These are phyloP conservation scores for Tragelaphus scriptus DNA, from an alignment of 2,113 vertebrate genomes.

Conservation along the genomic window DNA sequence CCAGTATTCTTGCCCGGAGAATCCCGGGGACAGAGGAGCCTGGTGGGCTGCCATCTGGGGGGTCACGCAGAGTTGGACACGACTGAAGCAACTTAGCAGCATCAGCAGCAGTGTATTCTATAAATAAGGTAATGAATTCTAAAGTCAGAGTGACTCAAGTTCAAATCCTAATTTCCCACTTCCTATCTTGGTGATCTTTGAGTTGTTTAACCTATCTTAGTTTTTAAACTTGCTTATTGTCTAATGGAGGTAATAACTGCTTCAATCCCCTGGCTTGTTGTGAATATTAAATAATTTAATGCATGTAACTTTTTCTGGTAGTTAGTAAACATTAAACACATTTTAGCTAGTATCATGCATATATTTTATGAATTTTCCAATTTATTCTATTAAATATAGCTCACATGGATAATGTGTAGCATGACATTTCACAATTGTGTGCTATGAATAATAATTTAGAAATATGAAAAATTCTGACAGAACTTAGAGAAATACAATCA, in stretches of 20 bases:
- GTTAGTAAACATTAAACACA: not conserved
- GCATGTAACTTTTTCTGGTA: not conserved
- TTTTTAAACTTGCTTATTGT: not conserved
- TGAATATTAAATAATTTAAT: not conserved
- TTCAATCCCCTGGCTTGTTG: not conserved
- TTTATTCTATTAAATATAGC: not conserved
- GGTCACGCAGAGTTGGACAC: rapidly evolving
- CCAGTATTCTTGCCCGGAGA: not conserved
- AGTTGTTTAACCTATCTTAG: not conserved
- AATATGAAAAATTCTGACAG: not conserved
- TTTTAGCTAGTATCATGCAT: not conserved
- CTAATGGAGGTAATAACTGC: not conserved
- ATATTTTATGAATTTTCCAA: not conserved
- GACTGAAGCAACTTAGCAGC: rapidly evolving
- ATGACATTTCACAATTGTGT: not conserved
- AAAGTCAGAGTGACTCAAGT: not conserved
- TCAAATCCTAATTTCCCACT: not conserved
- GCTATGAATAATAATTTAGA: not conserved
- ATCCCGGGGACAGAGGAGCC: not conserved
- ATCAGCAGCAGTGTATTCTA: not conserved
- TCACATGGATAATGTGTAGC: not conserved
- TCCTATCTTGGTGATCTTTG: not conserved
- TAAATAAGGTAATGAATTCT: not conserved
- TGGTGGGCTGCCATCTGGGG: not conserved
- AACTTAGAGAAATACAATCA: not conserved